Base-by-base conservation (phyloP, 2,113 vertebrate species). In the Panthera tigris region DNA sequence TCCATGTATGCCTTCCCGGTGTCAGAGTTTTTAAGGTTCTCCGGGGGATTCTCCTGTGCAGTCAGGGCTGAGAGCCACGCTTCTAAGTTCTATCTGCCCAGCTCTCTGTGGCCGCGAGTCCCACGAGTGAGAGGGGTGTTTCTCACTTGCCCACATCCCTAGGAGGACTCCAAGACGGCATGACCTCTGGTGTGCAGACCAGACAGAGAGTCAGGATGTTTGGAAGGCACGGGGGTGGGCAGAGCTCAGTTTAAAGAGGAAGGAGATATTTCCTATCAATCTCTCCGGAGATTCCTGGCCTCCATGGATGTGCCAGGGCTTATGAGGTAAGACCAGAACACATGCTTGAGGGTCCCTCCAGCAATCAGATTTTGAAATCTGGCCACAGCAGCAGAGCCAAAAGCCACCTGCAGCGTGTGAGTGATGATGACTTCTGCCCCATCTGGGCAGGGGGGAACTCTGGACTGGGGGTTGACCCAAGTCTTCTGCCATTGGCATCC, bases 341-440 rank as follows among this genome's bases (percentile, higher is more conserved):
- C n/a, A 36, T 1, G 29, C 84, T 50, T 7, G 10, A 73, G 50
- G 61, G 13, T 5, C 85, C 63, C 48, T 65, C n/a, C 41, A 50
- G 66, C 31, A 29, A 55, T 55, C 61, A 45, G 76, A 89, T 76
- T 89, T 45, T 48, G 90, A 68, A 91, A n/a, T 39, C 78, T 71
- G 55, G 41, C 29, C 0, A 39, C 19, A 33, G 83, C 21, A 68
- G 74, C 50, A 29, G 33, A 41, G 4, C 3, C 39, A 0, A 29
- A 39, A 48, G 4, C 2, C 31, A 0, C 11, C 14, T 2, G 0
- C 7, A 3, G 33, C 1, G 3, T 36, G 9, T 80, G 66, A 52
- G 87, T 23, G 36, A n/a, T 69, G 36, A 29, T 21, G 63, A 63
- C 76, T 81, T 82, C 80, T 80, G 31, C 27, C 13, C 87, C 33